A percentile compares a stretch with the other conserved stretches of the same genome.
phyloP scores from a whole-genome alignment of 2,113 vertebrate species.

The Blennius ocellaris region DNA sequence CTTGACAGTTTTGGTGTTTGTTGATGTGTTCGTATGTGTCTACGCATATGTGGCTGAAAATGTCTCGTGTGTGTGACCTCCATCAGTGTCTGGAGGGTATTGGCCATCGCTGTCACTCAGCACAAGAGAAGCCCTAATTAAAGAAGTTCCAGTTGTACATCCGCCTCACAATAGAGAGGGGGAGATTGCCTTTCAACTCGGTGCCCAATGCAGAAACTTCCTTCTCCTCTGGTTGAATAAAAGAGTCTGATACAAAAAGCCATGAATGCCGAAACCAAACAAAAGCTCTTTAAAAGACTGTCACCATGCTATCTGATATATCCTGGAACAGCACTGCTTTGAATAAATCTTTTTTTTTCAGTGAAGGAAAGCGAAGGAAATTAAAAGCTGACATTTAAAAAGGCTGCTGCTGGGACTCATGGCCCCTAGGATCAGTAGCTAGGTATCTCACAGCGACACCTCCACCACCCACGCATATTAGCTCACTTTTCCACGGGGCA shows the following conservation, averaged over 20 bases:
- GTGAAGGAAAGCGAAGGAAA: constrained; percentile 74
- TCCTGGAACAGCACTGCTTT: constrained; percentile 76
- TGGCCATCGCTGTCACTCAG: constrained; percentile 75
- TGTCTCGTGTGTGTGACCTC: constrained; percentile 57
- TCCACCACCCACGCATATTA: constrained; percentile 44
- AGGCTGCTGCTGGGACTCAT: constrained; percentile 67
- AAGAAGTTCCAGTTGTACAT: constrained; percentile 75
- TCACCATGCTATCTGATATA: constrained; percentile 81
- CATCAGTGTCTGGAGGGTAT: constrained; percentile 74
- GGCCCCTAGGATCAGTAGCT: constrained; percentile 74
- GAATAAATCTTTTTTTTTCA: constrained; percentile 71
- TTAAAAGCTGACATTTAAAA: constrained; percentile 85
- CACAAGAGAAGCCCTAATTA: constrained; percentile 77
- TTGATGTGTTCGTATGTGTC: neutral
- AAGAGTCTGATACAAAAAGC: constrained; percentile 79
- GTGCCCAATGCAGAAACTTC: constrained; percentile 72
- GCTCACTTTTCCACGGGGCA: constrained; percentile 57
- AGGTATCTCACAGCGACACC: constrained; percentile 63
- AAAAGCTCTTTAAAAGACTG: constrained; percentile 82
- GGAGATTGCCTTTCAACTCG: constrained; percentile 79
- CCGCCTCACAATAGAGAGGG: constrained; percentile 72
- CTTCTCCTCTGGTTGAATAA: constrained; percentile 73
- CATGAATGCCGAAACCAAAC: constrained; percentile 79
- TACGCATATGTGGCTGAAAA: neutral
- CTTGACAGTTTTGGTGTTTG: constrained; percentile 25